phyloP scores from a whole-genome alignment of 2,797 vertebrate genomes.

The Fistularia commersonii region DNA sequence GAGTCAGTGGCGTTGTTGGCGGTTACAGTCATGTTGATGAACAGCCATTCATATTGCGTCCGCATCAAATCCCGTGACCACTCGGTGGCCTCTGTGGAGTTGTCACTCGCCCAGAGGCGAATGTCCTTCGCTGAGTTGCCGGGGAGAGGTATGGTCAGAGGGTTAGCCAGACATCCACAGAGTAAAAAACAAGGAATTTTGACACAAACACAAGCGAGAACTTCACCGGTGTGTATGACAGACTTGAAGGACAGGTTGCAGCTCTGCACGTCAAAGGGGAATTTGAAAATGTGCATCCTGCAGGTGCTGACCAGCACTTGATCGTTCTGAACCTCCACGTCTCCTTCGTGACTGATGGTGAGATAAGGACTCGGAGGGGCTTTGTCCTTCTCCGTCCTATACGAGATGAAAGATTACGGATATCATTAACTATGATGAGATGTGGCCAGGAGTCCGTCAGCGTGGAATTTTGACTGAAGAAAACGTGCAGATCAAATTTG shows the following conservation, averaged over 20 bases:
- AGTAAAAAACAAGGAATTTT: not conserved
- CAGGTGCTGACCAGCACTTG: conserved; percentile 64
- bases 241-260: conserved; percentile 65
- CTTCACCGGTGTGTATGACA: conserved; percentile 44
- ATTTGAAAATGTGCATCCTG: conserved; percentile 56
- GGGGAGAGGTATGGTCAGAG: not conserved
- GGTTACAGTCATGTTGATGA: conserved; percentile 51
- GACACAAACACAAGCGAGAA: not conserved
- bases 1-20: conserved; percentile 15
- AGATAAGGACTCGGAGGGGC: conserved; percentile 51
- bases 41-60: conserved; percentile 66
- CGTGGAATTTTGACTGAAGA: not conserved
- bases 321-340: conserved; percentile 42
- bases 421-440: no score
- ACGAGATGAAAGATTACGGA: not conserved
- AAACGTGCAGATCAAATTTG: not conserved
- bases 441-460: no score
- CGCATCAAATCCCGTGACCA: conserved; percentile 47
- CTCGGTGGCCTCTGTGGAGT: conserved; percentile 42
- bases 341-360: conserved; percentile 37
- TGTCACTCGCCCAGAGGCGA: conserved; percentile 27
- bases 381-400: conserved; percentile 63
- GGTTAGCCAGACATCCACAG: not conserved
- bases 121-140: conserved; percentile 34
- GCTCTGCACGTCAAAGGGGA: conserved; percentile 65